These are phyloP conservation scores for Brachionus rubens DNA, from an alignment of 1,140 invertebrate genomes.

Conservation along the genomic window DNA sequence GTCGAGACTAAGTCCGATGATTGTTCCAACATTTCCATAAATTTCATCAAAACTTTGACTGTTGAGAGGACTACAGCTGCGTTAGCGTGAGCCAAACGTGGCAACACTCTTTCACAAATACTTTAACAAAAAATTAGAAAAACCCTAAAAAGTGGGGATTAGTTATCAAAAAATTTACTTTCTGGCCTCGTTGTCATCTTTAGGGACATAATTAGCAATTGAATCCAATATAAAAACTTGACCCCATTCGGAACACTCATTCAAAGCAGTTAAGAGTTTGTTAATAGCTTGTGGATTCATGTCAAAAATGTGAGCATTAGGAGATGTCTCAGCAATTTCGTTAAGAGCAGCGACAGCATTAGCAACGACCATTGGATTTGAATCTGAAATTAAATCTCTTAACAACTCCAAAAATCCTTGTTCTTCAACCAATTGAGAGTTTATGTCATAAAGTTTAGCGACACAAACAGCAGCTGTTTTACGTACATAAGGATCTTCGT, in stretches of 20 bases:
- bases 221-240: conserved; percentile 98
- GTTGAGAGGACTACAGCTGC: conserved; percentile 98
- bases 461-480: conserved; percentile 99
- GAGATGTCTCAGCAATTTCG: conserved; percentile 95
- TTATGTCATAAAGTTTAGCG: conserved; percentile 98
- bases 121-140: not conserved
- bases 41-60: conserved; percentile 94
- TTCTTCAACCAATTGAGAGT: conserved; percentile 91
- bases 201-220: conserved; percentile 90
- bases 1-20: conserved; percentile 84
- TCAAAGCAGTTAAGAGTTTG: conserved; percentile 93
- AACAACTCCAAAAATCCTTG: conserved; percentile 96
- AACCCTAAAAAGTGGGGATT: not conserved
- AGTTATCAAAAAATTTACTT: conserved; percentile 58
- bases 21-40: conserved; percentile 91
- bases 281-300: conserved; percentile 97
- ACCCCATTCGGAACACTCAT: conserved; percentile 99
- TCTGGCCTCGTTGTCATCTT: conserved; percentile 97
- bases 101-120: conserved; percentile 97
- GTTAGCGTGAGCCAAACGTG: conserved; percentile 94
- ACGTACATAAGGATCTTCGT: conserved; percentile 98
- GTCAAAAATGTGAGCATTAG: conserved; percentile 85
- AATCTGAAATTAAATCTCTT: conserved; percentile 93
- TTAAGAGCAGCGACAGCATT: conserved; percentile 97
- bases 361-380: conserved; percentile 99